Conservation (phyloP, 2,797 vertebrate species). For the Liparis tanakae region DNA sequence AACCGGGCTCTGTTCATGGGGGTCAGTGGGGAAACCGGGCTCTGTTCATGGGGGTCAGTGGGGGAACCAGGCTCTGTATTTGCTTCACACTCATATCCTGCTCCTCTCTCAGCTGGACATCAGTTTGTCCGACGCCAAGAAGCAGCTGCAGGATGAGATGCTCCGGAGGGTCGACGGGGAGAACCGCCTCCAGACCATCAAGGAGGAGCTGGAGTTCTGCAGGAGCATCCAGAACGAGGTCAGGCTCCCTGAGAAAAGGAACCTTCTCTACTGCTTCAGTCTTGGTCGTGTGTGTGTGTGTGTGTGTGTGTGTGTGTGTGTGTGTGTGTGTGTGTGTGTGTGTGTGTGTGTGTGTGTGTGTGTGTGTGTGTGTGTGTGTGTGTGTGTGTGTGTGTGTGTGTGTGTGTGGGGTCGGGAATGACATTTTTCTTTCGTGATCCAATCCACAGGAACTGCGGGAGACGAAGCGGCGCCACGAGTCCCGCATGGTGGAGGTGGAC, state of each 20-base stretch:
- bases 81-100: neutral
- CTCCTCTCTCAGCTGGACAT: conserved; percentile 83
- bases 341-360: too few relatives aligned
- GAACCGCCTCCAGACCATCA: conserved; percentile 94
- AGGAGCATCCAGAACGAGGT: conserved; percentile 94
- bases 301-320: too few relatives aligned
- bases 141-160: conserved; percentile 99
- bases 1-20: too few relatives aligned
- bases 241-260: neutral
- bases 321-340: too few relatives aligned
- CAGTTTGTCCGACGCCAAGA: conserved; percentile 87
- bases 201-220: conserved; percentile 95
- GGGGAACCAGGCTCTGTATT: neutral
- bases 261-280: neutral
- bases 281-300: too few relatives aligned
- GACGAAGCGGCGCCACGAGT: conserved; percentile 90
- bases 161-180: conserved; percentile 92
- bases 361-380: too few relatives aligned
- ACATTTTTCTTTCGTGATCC: neutral
- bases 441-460: conserved; percentile 90
- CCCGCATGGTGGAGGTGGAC: conserved; percentile 92
- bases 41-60: too few relatives aligned
- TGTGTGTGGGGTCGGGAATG: neutral
- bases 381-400: too few relatives aligned
- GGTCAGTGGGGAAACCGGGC: too few relatives aligned